Conservation (phyloP, 1,140 invertebrate genomes). For the Cotesia vestalis region DNA sequence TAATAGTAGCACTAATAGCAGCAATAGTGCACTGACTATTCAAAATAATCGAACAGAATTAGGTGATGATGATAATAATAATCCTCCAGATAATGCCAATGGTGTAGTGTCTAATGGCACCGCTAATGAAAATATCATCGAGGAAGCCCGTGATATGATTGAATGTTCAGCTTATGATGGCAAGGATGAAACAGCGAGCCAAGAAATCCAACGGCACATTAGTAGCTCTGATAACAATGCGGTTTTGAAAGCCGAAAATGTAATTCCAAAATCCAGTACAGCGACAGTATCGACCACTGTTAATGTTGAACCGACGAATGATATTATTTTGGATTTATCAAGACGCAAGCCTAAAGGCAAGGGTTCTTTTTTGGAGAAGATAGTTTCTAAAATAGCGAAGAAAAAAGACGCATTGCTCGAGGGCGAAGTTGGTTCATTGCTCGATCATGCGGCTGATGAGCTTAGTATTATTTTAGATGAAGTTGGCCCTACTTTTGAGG, state of each 20-base stretch:
- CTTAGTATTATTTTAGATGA: slow-evolving; percentile 52
- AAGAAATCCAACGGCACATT: slow-evolving; percentile 11
- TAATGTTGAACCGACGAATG: slow-evolving; percentile 46
- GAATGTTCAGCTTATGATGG: slow-evolving; percentile 28
- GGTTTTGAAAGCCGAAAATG: slow-evolving; percentile 1
- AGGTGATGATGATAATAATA: slow-evolving; percentile 30
- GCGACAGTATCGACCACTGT: slow-evolving; percentile 1
- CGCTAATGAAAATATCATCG: slow-evolving; percentile 26
- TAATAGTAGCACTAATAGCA: slow-evolving; percentile 7
- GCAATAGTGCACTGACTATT: slow-evolving; percentile 1
- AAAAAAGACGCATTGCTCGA: slow-evolving; percentile 60
- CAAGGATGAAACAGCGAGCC: slow-evolving; percentile 9
- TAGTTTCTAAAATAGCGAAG: slow-evolving; percentile 63
- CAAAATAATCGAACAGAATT: slow-evolving; percentile 40
- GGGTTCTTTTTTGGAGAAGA: slow-evolving; percentile 60
- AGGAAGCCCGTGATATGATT: slow-evolving; percentile 24
- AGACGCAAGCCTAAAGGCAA: slow-evolving; percentile 57
- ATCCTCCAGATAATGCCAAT: slow-evolving; percentile 9
- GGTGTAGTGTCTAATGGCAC: background rate
- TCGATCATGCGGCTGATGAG: slow-evolving; percentile 51
- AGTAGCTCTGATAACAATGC: background rate
- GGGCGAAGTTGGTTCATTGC: slow-evolving; percentile 48
- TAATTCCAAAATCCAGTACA: background rate
- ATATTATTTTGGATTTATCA: slow-evolving; percentile 61
- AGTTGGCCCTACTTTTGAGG: slow-evolving; percentile 40